A percentile compares a stretch with the other conserved stretches of the same genome.
phyloP scores from a whole-genome alignment of 1,140 invertebrate species.

The Micrasema longulum region DNA sequence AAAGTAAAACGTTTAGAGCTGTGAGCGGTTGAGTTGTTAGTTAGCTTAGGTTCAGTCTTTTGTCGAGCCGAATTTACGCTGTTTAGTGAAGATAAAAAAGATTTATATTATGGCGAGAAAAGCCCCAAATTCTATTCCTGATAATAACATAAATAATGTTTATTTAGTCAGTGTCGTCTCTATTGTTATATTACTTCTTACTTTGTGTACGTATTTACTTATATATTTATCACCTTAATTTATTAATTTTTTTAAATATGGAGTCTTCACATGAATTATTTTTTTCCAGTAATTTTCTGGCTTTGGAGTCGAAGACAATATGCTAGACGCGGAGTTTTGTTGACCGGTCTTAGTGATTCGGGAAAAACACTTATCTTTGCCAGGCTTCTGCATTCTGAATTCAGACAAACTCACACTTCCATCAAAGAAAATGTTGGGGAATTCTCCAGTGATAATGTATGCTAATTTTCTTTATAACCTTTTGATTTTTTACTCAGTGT shows the following conservation, averaged over 20 bases:
- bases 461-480: too few species aligned
- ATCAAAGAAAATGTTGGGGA: conserved; percentile 85
- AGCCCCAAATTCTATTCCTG: neutral
- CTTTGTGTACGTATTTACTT: conserved; percentile 35
- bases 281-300: conserved; percentile 69
- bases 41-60: too few species aligned
- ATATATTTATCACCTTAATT: too few species aligned
- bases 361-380: conserved; percentile 90
- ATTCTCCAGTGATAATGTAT: conserved; percentile 72
- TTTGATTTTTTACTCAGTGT: too few species aligned
- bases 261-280: too few species aligned
- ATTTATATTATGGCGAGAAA: conserved; percentile 23
- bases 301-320: conserved; percentile 69
- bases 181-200: conserved; percentile 32
- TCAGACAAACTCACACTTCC: conserved; percentile 84
- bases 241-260: too few species aligned
- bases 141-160: conserved; percentile 18
- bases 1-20: too few species aligned
- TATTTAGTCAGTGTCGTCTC: conserved; percentile 21
- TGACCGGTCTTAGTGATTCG: conserved; percentile 86
- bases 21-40: too few species aligned
- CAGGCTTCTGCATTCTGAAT: conserved; percentile 77
- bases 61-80: too few species aligned
- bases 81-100: too few species aligned
- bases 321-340: conserved; percentile 73